phyloP scores from a whole-genome alignment of 2,888 invertebrate species.

The Antheraea assamensis region DNA sequence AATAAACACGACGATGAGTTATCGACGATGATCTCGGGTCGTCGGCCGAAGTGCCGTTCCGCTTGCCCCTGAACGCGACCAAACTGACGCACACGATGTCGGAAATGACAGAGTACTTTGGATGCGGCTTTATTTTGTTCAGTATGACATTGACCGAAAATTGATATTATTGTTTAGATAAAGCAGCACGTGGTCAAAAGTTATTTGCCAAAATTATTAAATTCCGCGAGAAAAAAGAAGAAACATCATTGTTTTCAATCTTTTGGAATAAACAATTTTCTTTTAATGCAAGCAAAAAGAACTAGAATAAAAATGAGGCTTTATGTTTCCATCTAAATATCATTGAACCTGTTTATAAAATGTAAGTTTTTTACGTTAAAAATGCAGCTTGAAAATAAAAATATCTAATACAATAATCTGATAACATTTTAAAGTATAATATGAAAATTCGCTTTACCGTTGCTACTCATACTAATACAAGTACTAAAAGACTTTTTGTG shows the following conservation, averaged over 20 bases:
- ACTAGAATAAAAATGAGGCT: too few species aligned
- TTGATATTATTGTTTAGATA: not conserved
- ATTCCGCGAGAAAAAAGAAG: not conserved
- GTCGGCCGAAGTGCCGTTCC: slow-evolving; percentile 80
- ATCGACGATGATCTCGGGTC: slow-evolving; percentile 78
- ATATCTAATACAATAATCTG: too few species aligned
- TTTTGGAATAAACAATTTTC: not conserved
- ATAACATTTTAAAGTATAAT: too few species aligned
- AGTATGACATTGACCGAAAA: slow-evolving; percentile 4
- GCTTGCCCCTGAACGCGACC: slow-evolving; percentile 70
- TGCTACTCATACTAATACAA: not conserved
- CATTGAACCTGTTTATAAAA: too few species aligned
- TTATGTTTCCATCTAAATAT: too few species aligned
- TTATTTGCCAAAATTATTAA: not conserved
- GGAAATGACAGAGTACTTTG: slow-evolving; percentile 35
- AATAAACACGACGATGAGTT: slow-evolving; percentile 79
- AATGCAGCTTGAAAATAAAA: too few species aligned
- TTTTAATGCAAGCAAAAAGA: not conserved
- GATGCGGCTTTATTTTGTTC: slow-evolving; percentile 47
- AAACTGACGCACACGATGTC: slow-evolving; percentile 26
- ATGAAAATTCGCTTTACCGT: too few species aligned
- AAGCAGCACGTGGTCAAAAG: not conserved
- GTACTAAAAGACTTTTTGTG: not conserved
- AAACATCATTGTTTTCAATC: not conserved
- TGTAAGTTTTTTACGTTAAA: too few species aligned